Conservation (phyloP, 2,888 invertebrate genomes). For the Alentia gelatinosa region DNA sequence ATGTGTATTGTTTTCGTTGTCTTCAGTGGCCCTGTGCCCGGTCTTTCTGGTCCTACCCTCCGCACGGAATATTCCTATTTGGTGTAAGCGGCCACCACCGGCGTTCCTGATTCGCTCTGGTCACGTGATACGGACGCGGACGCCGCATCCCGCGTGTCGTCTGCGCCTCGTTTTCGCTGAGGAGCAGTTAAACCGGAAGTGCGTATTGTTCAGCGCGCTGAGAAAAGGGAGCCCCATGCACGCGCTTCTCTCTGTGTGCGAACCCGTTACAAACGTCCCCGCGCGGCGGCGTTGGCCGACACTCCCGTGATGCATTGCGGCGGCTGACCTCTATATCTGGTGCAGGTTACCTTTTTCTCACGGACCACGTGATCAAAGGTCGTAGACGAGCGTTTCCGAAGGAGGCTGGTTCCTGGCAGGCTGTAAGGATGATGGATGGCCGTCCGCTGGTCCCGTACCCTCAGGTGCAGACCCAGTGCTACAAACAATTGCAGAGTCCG, state of each 20-base stretch:
- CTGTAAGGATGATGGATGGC: not conserved
- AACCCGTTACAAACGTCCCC: not conserved
- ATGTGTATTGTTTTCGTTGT: not conserved
- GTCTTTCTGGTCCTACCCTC: not conserved
- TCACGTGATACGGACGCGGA: not conserved
- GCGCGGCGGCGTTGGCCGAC: not conserved
- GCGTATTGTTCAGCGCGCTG: not conserved
- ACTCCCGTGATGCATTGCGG: constrained; percentile 1
- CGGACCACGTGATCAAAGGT: constrained; percentile 38
- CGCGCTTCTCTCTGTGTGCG: no score
- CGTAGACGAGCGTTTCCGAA: not conserved
- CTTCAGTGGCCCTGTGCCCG: not conserved
- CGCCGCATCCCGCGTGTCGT: not conserved
- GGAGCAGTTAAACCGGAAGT: not conserved
- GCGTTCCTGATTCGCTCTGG: not conserved
- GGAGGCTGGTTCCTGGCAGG: not conserved
- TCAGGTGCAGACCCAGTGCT: not conserved
- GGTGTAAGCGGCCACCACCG: not conserved
- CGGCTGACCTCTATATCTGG: not conserved
- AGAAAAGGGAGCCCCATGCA: no score
- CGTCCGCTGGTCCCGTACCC: not conserved
- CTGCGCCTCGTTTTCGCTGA: not conserved
- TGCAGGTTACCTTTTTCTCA: not conserved
- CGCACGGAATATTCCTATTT: constrained; percentile 9
- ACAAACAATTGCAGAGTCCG: no score